phyloP scores from a whole-genome alignment of 1,140 invertebrate species.

The Drosophila arizonae region DNA sequence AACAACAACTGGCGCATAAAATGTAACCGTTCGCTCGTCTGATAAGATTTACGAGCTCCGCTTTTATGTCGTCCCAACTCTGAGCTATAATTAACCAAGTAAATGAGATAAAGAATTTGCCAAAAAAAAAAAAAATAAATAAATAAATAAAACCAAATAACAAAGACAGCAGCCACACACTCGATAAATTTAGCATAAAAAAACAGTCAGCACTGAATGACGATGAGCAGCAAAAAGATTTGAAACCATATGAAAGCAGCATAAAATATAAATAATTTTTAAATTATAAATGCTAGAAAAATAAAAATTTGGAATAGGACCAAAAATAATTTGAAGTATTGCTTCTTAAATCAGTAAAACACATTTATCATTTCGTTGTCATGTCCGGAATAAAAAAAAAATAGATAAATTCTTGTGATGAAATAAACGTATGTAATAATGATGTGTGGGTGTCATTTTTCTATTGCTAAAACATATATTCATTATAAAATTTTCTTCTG shows the following conservation, averaged over 20 bases:
- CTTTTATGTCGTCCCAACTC: constrained; percentile 18
- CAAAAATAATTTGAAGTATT: no score
- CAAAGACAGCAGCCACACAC: neutral
- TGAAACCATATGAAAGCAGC: neutral
- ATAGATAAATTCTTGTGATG: no score
- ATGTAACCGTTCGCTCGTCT: constrained; percentile 55
- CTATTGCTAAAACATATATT: no score
- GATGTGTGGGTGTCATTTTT: no score
- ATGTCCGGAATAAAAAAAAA: no score
- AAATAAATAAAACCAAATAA: constrained; percentile 5
- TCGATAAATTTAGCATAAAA: constrained; percentile 7
- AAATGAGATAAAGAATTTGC: constrained; percentile 39
- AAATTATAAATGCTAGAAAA: no score
- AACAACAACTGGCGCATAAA: constrained; percentile 57
- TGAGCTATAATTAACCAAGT: constrained; percentile 27
- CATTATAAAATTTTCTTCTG: no score
- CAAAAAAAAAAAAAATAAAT: constrained; percentile 5
- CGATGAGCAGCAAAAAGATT: neutral
- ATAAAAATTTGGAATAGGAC: no score
- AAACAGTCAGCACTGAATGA: neutral
- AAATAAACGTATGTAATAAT: no score
- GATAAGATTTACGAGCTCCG: constrained; percentile 54
- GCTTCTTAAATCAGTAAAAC: no score
- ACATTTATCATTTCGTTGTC: no score
- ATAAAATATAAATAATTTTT: neutral